phyloP scores from a whole-genome alignment of 2,888 invertebrate species.

The Andrena chrysosceles region DNA sequence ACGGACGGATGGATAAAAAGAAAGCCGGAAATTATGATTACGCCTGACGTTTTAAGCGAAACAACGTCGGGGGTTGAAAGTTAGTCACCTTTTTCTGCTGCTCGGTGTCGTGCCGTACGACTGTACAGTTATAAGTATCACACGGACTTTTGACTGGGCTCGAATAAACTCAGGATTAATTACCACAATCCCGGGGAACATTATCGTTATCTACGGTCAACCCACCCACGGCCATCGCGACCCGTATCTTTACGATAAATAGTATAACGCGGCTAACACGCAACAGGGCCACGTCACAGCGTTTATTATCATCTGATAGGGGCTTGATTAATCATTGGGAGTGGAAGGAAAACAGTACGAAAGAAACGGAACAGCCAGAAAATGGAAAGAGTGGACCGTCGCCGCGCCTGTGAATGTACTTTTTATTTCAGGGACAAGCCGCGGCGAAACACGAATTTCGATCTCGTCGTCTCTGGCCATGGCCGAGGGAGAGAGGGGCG shows the following conservation, averaged over 20 bases:
- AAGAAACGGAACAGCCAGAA: neutral
- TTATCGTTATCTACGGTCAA: conserved; percentile 67
- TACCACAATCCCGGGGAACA: conserved; percentile 62
- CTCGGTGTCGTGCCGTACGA: conserved; percentile 19
- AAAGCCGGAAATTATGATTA: conserved; percentile 58
- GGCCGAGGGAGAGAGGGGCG: neutral
- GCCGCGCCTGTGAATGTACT: neutral
- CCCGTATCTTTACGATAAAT: conserved; percentile 69
- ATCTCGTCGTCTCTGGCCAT: conserved; percentile 13
- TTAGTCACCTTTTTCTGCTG: conserved; percentile 46
- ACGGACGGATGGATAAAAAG: neutral
- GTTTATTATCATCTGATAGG: conserved; percentile 71
- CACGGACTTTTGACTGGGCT: conserved; percentile 54
- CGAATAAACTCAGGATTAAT: conserved; percentile 67
- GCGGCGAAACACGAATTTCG: conserved; percentile 34
- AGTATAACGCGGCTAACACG: conserved; percentile 67
- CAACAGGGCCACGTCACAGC: conserved; percentile 65
- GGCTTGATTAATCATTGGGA: conserved; percentile 63
- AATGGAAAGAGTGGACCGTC: neutral
- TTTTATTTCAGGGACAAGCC: conserved; percentile 5
- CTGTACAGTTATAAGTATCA: conserved; percentile 18
- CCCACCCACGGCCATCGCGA: conserved; percentile 38
- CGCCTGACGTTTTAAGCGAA: conserved; percentile 51
- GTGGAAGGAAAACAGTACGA: conserved; percentile 21
- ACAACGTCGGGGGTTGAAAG: conserved; percentile 26